Percentiles rank a stretch among this genome's conserved stretches.
Conservation (phyloP, 1,140 invertebrate species). For the Drosophila tropicalis region DNA sequence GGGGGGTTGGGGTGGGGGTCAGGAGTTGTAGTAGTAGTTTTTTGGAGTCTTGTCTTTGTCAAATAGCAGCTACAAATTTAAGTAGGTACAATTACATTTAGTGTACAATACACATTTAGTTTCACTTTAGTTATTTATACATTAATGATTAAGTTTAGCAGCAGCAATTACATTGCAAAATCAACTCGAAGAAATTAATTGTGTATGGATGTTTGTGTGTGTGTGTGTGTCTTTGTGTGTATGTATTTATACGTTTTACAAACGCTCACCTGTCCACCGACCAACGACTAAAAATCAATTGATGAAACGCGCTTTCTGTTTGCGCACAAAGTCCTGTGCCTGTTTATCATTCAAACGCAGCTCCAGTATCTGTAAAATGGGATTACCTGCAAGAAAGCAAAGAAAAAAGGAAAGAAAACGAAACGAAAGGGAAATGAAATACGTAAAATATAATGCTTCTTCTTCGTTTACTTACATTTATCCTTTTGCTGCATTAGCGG, state of each 20-base stretch:
- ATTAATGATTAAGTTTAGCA: constrained; percentile 31
- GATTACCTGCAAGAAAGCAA: constrained; percentile 86
- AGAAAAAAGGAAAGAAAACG: not conserved
- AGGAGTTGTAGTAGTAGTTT: constrained; percentile 1
- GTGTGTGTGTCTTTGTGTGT: not conserved
- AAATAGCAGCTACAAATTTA: constrained; percentile 54
- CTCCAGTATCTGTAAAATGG: constrained; percentile 93
- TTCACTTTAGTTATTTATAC: constrained; percentile 15
- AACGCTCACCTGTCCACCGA: constrained; percentile 70
- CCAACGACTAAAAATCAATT: constrained; percentile 82
- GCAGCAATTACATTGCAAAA: constrained; percentile 71
- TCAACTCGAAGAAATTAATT: constrained; percentile 10
- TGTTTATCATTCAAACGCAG: constrained; percentile 92
- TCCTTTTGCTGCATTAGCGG: constrained; percentile 95
- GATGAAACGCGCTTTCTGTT: constrained; percentile 86
- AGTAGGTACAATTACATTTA: constrained; percentile 42
- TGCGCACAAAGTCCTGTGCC: constrained; percentile 95
- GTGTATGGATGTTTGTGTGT: not conserved
- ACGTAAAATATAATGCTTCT: not conserved
- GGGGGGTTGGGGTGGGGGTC: not conserved
- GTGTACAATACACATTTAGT: constrained; percentile 59
- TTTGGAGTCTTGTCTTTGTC: constrained; percentile 37
- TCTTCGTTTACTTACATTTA: constrained; percentile 87
- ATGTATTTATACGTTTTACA: constrained; percentile 61
- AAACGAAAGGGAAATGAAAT: not conserved